Evolutionary conservation across 2,888 invertebrate species (phyloP), one percentile per base, ranked within the genome.

Genomic region (Drosophila prostipennis): DNA sequence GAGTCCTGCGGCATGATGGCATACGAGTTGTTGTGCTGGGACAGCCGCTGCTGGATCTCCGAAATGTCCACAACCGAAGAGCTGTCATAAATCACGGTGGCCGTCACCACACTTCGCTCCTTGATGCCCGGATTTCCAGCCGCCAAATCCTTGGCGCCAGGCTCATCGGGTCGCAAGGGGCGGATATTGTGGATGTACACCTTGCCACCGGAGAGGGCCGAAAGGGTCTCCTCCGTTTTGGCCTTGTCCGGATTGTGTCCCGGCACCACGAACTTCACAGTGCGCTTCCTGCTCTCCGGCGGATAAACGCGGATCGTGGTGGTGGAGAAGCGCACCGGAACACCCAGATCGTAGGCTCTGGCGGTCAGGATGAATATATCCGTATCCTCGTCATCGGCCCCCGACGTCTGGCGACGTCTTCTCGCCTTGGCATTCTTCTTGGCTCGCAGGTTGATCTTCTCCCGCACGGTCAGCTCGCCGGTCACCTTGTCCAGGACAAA

Each of bases 331-430:
- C 95, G 92, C 89, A 95, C 95, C 2, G 98, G 98, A 2, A 96
- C 94, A 0, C 98, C 97, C 72, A 96, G 93, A 92, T 98, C 98
- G 89, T 96, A 96, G 2, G 97, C 97, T 88, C 96, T 93, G 13
- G 96, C 94, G 57, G 94, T 95, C 6, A 97, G 91, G n/a, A 94
- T 93, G 76, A 94, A 95, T 46, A 91, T 63, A 49, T 87, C 85
- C 16, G 51, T 64, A 36, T 70, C 59, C 4, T 79, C 80, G 52
- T 71, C 73, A 2, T 70, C 72, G 0, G 67, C 2, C 0, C 55
- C 34, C 6, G 59, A 4, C 49, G 59, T 6, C 52, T 36, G 79
- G 3, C 84, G 87, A 14, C 79, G 78, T 6, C 45, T 59, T n/a
- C 89, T 73, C 29, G 75, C 69, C 39, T 63, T 79, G 37, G 76